phyloP scores from a whole-genome alignment of 2,113 vertebrate genomes.

The Amphiprion ocellaris region DNA sequence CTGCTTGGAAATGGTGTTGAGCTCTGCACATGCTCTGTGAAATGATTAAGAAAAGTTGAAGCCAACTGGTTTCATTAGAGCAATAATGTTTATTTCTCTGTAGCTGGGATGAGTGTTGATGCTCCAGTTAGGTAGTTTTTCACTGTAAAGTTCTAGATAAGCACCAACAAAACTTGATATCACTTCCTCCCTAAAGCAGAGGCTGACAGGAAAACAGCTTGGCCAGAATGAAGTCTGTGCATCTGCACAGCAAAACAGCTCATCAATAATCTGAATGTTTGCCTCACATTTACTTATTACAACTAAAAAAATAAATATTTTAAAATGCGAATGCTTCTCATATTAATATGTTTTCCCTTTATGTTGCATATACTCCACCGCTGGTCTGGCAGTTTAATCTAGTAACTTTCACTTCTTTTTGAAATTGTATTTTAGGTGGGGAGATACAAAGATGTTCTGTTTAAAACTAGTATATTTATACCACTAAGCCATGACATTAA shows the following conservation, averaged over 20 bases:
- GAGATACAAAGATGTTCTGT: no score
- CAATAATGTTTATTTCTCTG: background rate
- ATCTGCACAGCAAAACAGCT: background rate
- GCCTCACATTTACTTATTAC: background rate
- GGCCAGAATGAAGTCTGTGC: background rate
- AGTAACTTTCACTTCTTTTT: no score
- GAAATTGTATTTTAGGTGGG: no score
- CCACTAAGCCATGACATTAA: no score
- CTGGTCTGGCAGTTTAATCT: no score
- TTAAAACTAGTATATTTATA: no score
- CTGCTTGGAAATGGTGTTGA: conserved; percentile 40
- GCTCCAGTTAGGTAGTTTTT: conserved; percentile 3
- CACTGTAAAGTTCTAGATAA: background rate
- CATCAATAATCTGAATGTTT: background rate
- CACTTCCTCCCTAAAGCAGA: background rate
- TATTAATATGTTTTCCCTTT: no score
- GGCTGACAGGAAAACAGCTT: background rate
- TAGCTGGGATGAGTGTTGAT: conserved; percentile 20
- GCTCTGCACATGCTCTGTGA: conserved; percentile 46
- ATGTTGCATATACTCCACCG: no score
- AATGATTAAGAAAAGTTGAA: conserved; percentile 26
- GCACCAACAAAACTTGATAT: background rate
- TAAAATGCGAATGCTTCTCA: no score
- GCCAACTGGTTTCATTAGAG: background rate
- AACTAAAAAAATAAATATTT: no score